phyloP scores from a whole-genome alignment of 2,113 vertebrate species.

The Corythaeola cristata region DNA sequence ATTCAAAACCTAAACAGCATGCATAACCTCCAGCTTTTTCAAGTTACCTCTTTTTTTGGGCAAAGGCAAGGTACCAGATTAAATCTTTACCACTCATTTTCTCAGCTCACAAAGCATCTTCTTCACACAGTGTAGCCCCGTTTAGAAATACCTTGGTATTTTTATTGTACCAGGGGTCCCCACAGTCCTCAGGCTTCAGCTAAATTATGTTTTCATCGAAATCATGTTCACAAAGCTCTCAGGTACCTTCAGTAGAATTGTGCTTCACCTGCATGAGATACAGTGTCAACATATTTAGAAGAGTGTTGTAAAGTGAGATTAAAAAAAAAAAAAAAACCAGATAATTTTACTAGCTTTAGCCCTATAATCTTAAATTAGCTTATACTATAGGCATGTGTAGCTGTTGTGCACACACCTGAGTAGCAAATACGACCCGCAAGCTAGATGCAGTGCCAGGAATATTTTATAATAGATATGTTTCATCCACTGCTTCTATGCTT shows the following conservation, averaged over 20 bases:
- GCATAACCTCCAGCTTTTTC: not conserved
- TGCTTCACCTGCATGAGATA: not conserved
- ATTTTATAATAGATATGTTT: not conserved
- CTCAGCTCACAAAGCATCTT: not conserved
- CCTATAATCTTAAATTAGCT: not conserved
- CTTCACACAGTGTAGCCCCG: fast-evolving
- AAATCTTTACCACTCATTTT: not conserved
- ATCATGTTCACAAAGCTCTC: not conserved
- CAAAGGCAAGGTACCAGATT: not conserved
- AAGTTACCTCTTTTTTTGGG: not conserved
- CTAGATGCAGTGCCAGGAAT: not conserved
- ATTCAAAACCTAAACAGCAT: not conserved
- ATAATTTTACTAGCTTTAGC: not conserved
- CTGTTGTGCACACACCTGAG: not conserved
- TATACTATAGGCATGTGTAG: not conserved
- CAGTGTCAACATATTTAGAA: not conserved
- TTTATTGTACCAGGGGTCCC: not conserved
- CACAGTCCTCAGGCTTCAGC: not conserved
- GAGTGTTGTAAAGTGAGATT: not conserved
- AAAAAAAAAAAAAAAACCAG: not conserved
- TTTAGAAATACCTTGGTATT: not conserved
- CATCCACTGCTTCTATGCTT: not conserved
- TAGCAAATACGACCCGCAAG: not conserved
- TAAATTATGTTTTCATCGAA: not conserved
- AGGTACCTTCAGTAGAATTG: not conserved